Evolutionary conservation across 2,888 invertebrate species (phyloP).

Genomic region (Chrysopilus asiliformis): DNA sequence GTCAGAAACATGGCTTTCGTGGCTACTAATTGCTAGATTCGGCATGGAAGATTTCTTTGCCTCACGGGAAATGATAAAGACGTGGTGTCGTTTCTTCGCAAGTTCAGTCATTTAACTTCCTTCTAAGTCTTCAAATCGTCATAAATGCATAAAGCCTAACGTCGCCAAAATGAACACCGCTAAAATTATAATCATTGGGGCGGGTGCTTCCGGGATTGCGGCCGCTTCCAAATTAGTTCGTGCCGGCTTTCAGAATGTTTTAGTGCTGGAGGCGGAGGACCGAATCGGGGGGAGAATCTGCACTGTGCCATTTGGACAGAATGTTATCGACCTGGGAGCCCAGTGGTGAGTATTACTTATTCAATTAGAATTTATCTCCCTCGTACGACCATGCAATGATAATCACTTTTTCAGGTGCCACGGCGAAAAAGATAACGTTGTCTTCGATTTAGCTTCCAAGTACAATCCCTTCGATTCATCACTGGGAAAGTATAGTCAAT

Average conservation of each 20-base stretch:
- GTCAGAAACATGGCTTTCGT: too few species aligned
- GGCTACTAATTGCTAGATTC: too few species aligned
- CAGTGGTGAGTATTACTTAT: conserved; percentile 51
- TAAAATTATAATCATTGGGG: conserved; percentile 31
- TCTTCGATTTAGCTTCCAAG: conserved; percentile 40
- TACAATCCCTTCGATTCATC: conserved; percentile 23
- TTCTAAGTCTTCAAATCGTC: too few species aligned
- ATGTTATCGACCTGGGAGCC: conserved; percentile 56
- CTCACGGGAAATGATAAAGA: too few species aligned
- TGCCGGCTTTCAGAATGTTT: conserved; percentile 36
- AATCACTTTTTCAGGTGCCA: conserved; percentile 41
- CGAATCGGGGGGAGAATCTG: conserved; percentile 50
- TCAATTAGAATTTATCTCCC: too few species aligned
- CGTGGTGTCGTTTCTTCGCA: too few species aligned
- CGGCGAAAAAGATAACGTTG: conserved; percentile 50
- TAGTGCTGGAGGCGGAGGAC: conserved; percentile 47
- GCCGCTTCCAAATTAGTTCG: conserved; percentile 33
- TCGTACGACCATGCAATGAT: too few species aligned
- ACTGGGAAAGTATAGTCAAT: conserved; percentile 24
- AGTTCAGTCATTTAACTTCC: too few species aligned
- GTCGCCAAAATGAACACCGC: conserved; percentile 8
- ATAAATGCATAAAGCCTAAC: too few species aligned
- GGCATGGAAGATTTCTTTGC: too few species aligned
- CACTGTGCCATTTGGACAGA: conserved; percentile 41
- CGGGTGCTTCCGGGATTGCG: conserved; percentile 34